Evolutionary conservation across 2,888 invertebrate species (phyloP), one percentile per base, ranked within the genome.

Genomic region (Scelioninae gen. 1): DNA sequence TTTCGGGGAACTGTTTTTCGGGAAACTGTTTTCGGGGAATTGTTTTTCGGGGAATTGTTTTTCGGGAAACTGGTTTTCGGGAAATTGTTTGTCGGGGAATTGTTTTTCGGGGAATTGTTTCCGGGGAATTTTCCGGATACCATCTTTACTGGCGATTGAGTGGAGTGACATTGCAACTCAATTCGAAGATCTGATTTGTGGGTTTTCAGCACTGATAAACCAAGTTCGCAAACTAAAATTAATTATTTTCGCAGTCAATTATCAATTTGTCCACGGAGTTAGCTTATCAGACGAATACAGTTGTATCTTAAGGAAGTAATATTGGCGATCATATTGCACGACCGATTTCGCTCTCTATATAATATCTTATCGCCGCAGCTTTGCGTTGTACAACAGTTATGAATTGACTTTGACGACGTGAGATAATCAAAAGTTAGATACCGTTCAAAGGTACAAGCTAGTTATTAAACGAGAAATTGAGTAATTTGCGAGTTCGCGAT

Each of bases 341-440:
- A n/a, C 43, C 45, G 16, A 23, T 60, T 45, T 45, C 60, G 60
- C 29, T 10, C 9, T 11, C 5, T 13, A 16, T 16, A 34, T 29
- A 45, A 45, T 49, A 49, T 49, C 49, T 49, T 49, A 49, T 49
- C 16, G 49, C 23, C 7, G 34, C 13, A 55, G n/a, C 29, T 31
- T 53, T 16, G 5, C 16, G 43, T n/a, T 56, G 13, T 32, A 56
- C 47, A 56, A 68, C 69, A 11, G 71, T 72, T 72, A 62, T 72
- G 55, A 72, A 72, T 72, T 32, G 62, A 43, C 62, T 72, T 55
- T 51, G n/a, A n/a, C 53, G 53, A 62, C 71, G 23, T 16, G 53
- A 51, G 62, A 72, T 72, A 51, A 72, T 72, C 72, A 72, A 62
- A 55, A 53, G 72, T 62, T 62, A 43, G 72, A 60, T 34, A 49